Evolutionary conservation across 2,888 invertebrate genomes (phyloP), one percentile per base, ranked within the genome.

Genomic region (Blera fallax): DNA sequence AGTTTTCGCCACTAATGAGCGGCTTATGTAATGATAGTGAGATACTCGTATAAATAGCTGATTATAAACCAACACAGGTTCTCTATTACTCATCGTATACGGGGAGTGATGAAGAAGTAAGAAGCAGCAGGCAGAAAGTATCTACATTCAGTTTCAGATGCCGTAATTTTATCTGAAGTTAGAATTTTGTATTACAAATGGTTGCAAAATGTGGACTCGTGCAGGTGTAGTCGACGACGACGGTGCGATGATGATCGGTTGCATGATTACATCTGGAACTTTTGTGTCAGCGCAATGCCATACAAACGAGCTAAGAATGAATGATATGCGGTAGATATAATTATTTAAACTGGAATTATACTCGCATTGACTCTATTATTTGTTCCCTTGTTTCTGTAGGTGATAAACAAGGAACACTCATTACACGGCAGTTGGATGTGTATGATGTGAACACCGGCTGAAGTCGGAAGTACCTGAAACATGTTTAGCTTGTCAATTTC

Each of bases 261-360:
- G 67, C 45, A 67, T 69, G 80, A 69, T 69, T 74, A 50, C 45
- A 81, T 60, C 52, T 69, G 74, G 74, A 81, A 67, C 74, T 67
- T 43, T 67, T 67, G 65, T 74, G 43, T 43, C 6, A 18, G 6
- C 45, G n/a, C 79, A 65, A 65, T 37, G 21, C 24, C 37, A 50
- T 34, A 56, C 48, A 60, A 67, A 74, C 50, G 52, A 74, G 52
- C 50, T 43, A 14, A 32, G 43, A 58, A 34, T 34, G 43, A 58
- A 34, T 34, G 34, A 29, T 7, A 34, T 60, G 50, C 40, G 58
- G 45, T 74, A n/a, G n/a, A n/a, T n/a, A n/a, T 62, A 60, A 81
- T 69, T 81, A 62, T 74, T 56, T 54, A 45, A 69, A 69, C 74
- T 74, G 67, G 65, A 67, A 67, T 67, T 65, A 64, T 60, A 67